Base-by-base conservation (phyloP, 2,888 invertebrate genomes). In the Catocala fraxini region DNA sequence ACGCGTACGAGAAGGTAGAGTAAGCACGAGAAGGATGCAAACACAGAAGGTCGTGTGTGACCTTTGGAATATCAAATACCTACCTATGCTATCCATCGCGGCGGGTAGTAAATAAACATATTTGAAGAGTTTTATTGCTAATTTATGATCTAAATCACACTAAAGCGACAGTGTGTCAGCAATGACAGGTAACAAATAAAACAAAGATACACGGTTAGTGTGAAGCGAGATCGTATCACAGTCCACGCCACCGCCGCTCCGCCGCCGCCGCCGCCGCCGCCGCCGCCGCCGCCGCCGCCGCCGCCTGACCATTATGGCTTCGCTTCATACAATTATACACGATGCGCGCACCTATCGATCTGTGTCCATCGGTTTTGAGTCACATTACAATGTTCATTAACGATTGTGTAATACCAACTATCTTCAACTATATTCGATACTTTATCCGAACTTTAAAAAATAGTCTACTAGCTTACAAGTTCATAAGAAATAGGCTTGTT, bases 101-200 rank as follows among this genome's bases (percentile, higher is more conserved):
- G 41, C 45, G 6, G 43, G 46, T 51, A 54, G 49, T 55, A 51
- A 59, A 47, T 52, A 68, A 56, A 69, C 47, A 47, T 41, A 33
- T 55, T 48, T 51, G 56, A 56, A 42, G 39, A 64, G 48, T 55
- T 65, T 64, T 65, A 68, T 63, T 65, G 57, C 51, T 43, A 62
- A 71, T 82, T 83, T 79, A 80, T 78, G 71, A 68, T 77, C 65
- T 59, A 82, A 85, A 85, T 86, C 83, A 80, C 79, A 82, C 81
- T 72, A 76, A 81, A 81, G 72, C 75, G 68, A 71, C 73, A 73
- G 25, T 25, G 65, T 70, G 75, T 67, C 62, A 70, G 80, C 89
- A 89, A 89, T 89, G 84, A 84, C 80, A 81, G 65, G 83, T 85
- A 89, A 88, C 88, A 86, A 82, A 82, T 88, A 88, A 88, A 87